Percentiles rank a stretch among this genome's conserved stretches.
Conservation (phyloP, 2,797 vertebrate genomes). For the Taenioides sp. region DNA sequence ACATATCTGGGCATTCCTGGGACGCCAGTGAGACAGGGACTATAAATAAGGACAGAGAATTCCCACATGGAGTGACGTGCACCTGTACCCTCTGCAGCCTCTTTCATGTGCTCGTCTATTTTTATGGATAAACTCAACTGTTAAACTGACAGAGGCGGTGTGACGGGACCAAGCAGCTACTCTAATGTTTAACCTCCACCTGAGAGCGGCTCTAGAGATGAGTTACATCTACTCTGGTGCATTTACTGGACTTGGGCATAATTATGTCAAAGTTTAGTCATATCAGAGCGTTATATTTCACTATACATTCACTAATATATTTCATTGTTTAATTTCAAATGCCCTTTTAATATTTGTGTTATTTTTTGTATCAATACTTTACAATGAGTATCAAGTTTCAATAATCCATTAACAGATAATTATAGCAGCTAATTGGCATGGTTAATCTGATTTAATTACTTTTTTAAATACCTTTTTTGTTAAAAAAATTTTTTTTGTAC, state of each 20-base stretch:
- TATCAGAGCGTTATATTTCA: background rate
- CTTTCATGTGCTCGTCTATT: constrained; percentile 35
- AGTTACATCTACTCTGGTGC: constrained; percentile 15
- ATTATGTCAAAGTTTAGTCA: background rate
- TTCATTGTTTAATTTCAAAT: no score
- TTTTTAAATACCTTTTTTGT: no score
- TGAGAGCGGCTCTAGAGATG: constrained; percentile 9
- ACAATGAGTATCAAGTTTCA: no score
- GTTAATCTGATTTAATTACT: no score
- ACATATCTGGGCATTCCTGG: constrained; percentile 68
- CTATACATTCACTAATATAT: no score
- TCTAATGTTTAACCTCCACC: background rate
- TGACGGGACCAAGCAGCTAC: constrained; percentile 10
- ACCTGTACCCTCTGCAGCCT: constrained; percentile 61
- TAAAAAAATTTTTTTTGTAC: no score
- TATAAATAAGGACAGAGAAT: constrained; percentile 72
- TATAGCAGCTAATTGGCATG: no score
- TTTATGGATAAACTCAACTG: constrained; percentile 21
- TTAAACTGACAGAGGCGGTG: constrained; percentile 36
- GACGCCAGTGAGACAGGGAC: constrained; percentile 58
- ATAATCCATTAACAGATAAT: no score
- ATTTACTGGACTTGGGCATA: background rate
- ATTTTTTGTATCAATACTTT: no score
- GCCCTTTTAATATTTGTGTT: no score
- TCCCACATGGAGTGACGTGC: constrained; percentile 60